Evolutionary conservation across 2,113 vertebrate species (phyloP).

Genomic region (Tetraodon nigroviridis): DNA sequence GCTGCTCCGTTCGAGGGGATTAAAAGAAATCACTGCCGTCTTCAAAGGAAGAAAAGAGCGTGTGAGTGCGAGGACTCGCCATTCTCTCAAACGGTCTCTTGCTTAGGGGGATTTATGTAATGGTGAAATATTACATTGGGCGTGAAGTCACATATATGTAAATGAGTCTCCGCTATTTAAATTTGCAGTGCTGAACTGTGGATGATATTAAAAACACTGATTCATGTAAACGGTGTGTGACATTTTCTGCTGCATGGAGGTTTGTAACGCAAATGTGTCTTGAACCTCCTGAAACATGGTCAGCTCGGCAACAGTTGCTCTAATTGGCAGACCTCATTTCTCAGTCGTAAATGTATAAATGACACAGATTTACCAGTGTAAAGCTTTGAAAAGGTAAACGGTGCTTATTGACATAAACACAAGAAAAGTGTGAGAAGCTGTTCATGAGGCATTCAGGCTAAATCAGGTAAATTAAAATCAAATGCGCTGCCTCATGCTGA

Average conservation of each 20-base stretch:
- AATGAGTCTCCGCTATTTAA: slow-evolving; percentile 40
- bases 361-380: no score
- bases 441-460: slow-evolving; percentile 16
- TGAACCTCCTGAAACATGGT: no score
- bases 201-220: slow-evolving; percentile 20
- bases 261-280: no score
- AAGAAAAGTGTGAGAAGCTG: slow-evolving; percentile 2
- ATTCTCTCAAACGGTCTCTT: slow-evolving; percentile 58
- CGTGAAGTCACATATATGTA: slow-evolving; percentile 53
- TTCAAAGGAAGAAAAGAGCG: slow-evolving; percentile 60
- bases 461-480: slow-evolving; percentile 23
- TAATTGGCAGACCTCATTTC: no score
- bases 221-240: slow-evolving; percentile 18
- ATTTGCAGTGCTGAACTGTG: slow-evolving; percentile 28
- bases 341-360: no score
- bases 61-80: slow-evolving; percentile 27
- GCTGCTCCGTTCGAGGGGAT: slow-evolving; percentile 47
- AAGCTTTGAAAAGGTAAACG: no score
- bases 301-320: no score
- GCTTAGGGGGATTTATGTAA: slow-evolving; percentile 59
- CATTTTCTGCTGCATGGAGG: neutral
- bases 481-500: neutral
- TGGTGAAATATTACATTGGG: slow-evolving; percentile 62
- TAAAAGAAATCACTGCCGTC: slow-evolving; percentile 61
- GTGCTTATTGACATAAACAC: neutral